Evolutionary conservation across 2,797 vertebrate genomes (phyloP).

Genomic region (Anabacerthia variegaticeps): DNA sequence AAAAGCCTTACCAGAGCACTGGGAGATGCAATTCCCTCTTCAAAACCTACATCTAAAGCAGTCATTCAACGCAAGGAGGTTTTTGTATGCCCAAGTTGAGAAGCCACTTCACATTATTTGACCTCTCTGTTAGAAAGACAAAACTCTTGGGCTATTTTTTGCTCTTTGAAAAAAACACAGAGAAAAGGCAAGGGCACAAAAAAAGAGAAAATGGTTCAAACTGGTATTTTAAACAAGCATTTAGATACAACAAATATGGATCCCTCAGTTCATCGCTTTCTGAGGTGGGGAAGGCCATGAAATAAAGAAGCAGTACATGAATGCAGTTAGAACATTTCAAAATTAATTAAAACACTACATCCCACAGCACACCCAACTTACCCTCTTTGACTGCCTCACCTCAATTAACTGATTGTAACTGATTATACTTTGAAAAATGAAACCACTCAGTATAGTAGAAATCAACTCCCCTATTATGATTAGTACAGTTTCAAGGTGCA

Average conservation of each 20-base stretch:
- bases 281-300: not conserved
- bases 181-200: not conserved
- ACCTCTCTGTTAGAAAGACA: not conserved
- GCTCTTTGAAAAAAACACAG: not conserved
- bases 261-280: rapidly evolving
- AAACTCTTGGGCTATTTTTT: not conserved
- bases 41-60: not conserved
- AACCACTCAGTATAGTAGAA: not conserved
- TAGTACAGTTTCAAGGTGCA: not conserved
- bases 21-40: not conserved
- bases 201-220: not conserved
- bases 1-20: not conserved
- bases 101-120: not conserved
- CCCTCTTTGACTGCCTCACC: not conserved
- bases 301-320: not conserved
- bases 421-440: not conserved
- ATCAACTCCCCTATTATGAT: not conserved
- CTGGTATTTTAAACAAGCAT: not conserved
- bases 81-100: not conserved
- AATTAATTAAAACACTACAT: not conserved
- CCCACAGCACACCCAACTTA: not conserved
- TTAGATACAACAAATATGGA: not conserved
- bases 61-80: rapidly evolving
- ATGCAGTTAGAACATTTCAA: not conserved
- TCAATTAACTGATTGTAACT: not conserved